phyloP scores from a whole-genome alignment of 2,797 vertebrate genomes.

The Anabacerthia variegaticeps region DNA sequence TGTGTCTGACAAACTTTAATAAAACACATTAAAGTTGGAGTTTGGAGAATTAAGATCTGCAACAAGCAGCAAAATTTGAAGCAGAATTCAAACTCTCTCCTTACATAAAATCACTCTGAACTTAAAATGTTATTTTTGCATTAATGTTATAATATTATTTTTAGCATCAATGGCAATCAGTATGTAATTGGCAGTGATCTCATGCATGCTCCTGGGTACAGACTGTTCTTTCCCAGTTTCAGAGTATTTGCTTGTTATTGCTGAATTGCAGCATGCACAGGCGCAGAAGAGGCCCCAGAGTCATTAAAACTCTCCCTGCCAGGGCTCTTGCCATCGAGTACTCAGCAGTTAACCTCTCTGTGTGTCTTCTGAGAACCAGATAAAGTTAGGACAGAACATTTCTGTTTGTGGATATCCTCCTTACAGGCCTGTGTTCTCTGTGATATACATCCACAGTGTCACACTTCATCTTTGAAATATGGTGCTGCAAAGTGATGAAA shows the following conservation, averaged over 20 bases:
- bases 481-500: not conserved
- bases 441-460: not conserved
- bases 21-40: not conserved
- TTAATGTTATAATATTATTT: not conserved
- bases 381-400: not conserved
- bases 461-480: not conserved
- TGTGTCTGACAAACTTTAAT: not conserved
- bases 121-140: constrained; percentile 7
- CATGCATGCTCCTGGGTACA: constrained; percentile 9
- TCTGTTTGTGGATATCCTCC: not conserved
- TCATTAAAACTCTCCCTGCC: not conserved
- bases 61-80: not conserved
- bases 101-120: not conserved
- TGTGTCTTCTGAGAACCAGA: not conserved
- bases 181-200: constrained; percentile 25
- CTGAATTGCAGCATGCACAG: not conserved
- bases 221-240: constrained; percentile 10
- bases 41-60: not conserved
- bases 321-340: not conserved
- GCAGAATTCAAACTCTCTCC: not conserved
- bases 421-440: not conserved
- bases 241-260: constrained; percentile 7
- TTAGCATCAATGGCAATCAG: constrained; percentile 22
- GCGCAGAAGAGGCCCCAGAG: not conserved
- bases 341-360: not conserved